Evolutionary conservation across 2,888 invertebrate genomes (phyloP).

Genomic region (Cephus nigrinus): DNA sequence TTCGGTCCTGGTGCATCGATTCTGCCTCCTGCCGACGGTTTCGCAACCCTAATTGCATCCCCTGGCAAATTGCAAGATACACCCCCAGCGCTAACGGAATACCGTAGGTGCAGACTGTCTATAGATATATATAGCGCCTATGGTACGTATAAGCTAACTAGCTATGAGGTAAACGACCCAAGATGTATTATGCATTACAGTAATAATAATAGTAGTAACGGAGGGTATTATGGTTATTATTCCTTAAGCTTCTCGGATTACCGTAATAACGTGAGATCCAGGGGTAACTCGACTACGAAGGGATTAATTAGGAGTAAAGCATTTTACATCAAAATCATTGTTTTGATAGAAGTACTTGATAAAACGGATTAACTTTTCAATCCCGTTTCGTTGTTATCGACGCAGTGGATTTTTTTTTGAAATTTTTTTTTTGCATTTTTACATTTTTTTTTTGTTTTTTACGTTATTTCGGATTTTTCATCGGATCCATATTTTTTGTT

Average conservation of each 20-base stretch:
- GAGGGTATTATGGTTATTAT: background rate
- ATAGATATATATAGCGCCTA: background rate
- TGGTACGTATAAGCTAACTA: background rate
- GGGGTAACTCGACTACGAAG: background rate
- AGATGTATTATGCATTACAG: background rate
- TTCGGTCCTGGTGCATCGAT: background rate
- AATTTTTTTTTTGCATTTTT: accelerated
- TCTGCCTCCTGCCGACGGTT: background rate
- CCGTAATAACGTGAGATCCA: background rate
- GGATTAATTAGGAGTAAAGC: background rate
- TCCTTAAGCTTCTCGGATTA: background rate
- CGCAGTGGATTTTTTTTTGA: too few species aligned
- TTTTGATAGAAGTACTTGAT: too few species aligned
- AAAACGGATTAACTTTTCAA: background rate
- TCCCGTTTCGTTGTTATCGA: background rate
- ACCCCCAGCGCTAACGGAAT: background rate
- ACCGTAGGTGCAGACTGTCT: background rate
- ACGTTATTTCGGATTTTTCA: background rate
- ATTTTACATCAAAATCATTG: background rate
- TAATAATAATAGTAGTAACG: background rate
- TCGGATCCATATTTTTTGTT: too few species aligned
- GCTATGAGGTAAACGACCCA: background rate
- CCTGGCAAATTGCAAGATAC: background rate
- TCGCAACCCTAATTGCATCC: background rate
- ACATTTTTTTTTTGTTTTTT: background rate